Percentiles rank a stretch among this genome's conserved stretches.
phyloP scores from a whole-genome alignment of 1,140 invertebrate genomes.

The Drosophila equinoxialis region DNA sequence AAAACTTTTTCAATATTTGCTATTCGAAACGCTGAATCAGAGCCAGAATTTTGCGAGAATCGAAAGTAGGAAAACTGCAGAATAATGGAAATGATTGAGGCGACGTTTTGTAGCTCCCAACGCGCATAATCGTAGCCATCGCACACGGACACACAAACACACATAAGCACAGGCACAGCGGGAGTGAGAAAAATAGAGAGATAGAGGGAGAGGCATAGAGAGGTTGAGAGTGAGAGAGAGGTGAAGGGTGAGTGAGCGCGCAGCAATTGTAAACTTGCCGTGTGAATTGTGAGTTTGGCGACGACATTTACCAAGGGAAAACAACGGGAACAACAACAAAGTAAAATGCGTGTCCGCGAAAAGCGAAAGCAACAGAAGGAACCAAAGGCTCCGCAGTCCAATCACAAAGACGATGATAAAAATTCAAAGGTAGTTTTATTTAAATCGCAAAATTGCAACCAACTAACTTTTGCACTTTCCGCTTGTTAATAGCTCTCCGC shows the following conservation, averaged over 20 bases:
- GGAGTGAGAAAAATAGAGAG: constrained; percentile 34
- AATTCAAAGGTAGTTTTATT: constrained; percentile 44
- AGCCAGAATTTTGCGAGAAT: background rate
- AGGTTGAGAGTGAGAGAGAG: constrained; percentile 15
- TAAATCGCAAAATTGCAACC: background rate
- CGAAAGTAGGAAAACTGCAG: constrained; percentile 18
- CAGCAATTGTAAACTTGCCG: constrained; percentile 51
- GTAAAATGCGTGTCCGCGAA: constrained; percentile 67
- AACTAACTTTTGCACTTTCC: too few relatives aligned
- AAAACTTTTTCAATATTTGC: background rate
- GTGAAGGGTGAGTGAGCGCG: constrained; percentile 50
- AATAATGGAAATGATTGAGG: constrained; percentile 38
- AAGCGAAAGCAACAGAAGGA: constrained; percentile 62
- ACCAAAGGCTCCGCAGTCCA: constrained; percentile 35
- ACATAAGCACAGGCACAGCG: constrained; percentile 18
- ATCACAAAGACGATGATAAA: constrained; percentile 40
- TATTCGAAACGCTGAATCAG: background rate
- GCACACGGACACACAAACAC: constrained; percentile 40
- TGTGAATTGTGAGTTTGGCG: constrained; percentile 36
- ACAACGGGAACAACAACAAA: constrained; percentile 15
- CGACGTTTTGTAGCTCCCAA: constrained; percentile 69
- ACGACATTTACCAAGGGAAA: constrained; percentile 13
- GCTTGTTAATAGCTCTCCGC: constrained; percentile 8
- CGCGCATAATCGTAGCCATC: constrained; percentile 78
- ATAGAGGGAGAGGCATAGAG: constrained; percentile 9